These are phyloP conservation scores for Platysteira castanea DNA, from an alignment of 2,113 vertebrate species.

Conservation along the genomic window DNA sequence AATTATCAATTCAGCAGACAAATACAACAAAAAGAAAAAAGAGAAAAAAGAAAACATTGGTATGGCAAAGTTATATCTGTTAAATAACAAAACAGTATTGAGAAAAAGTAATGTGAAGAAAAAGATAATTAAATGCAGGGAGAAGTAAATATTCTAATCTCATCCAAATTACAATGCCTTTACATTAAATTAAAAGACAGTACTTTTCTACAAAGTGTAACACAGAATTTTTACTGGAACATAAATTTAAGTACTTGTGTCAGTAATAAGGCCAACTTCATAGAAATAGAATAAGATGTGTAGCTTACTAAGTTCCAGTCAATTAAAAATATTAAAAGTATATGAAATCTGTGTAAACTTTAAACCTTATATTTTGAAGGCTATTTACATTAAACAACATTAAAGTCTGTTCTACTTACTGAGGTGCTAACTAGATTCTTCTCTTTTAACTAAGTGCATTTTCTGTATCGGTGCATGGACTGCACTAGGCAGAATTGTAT, in stretches of 20 bases:
- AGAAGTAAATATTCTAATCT: not conserved
- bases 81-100: not conserved
- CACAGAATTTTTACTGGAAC: not conserved
- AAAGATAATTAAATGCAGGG: not conserved
- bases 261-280: not conserved
- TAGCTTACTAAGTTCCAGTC: not conserved
- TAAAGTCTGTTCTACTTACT: not conserved
- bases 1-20: not conserved
- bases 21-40: not conserved
- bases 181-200: not conserved
- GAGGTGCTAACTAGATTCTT: not conserved
- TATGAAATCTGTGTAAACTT: not conserved
- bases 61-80: not conserved
- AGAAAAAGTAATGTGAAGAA: not conserved
- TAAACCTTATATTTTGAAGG: not conserved
- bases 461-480: not conserved
- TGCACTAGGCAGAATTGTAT: not conserved
- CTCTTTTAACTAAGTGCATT: not conserved
- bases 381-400: not conserved
- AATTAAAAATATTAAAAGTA: not conserved
- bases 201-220: not conserved
- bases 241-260: not conserved
- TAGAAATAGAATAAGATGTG: not conserved
- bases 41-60: accelerated
- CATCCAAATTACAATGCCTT: not conserved